These are phyloP conservation scores for Ostrea edulis DNA, from an alignment of 1,140 invertebrate genomes.

Conservation along the genomic window DNA sequence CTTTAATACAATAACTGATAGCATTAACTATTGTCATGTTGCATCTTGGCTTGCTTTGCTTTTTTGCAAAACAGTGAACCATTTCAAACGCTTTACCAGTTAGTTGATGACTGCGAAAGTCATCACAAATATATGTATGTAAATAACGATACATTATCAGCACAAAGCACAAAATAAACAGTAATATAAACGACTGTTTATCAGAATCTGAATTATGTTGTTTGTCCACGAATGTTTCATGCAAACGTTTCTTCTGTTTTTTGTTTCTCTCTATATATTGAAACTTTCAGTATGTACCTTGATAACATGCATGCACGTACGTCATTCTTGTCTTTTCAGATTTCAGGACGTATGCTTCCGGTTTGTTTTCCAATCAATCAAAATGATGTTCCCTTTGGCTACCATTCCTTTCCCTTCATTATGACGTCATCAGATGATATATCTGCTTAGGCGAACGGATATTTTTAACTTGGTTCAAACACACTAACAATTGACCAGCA, in stretches of 20 bases:
- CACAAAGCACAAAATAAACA: not conserved
- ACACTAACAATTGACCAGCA: constrained; percentile 24
- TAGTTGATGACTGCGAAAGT: not conserved
- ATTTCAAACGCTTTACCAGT: not conserved
- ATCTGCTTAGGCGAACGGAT: constrained; percentile 27
- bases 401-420: constrained; percentile 24
- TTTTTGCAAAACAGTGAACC: not conserved
- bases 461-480: constrained; percentile 29
- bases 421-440: constrained; percentile 34
- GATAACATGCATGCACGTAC: constrained; percentile 23
- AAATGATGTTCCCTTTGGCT: constrained; percentile 18
- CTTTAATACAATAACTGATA: constrained; percentile 3
- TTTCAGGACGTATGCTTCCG: constrained; percentile 35
- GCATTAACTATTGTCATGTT: not conserved
- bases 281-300: not conserved
- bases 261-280: not conserved
- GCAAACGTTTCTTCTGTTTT: not conserved
- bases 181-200: not conserved
- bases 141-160: not conserved
- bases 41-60: constrained; percentile 23
- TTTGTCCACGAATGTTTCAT: not conserved
- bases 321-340: constrained; percentile 34
- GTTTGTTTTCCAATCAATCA: constrained; percentile 35
- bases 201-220: not conserved
- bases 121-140: not conserved